These are phyloP conservation scores for Austrofundulus limnaeus DNA, from an alignment of 2,113 vertebrate genomes.

Conservation along the genomic window DNA sequence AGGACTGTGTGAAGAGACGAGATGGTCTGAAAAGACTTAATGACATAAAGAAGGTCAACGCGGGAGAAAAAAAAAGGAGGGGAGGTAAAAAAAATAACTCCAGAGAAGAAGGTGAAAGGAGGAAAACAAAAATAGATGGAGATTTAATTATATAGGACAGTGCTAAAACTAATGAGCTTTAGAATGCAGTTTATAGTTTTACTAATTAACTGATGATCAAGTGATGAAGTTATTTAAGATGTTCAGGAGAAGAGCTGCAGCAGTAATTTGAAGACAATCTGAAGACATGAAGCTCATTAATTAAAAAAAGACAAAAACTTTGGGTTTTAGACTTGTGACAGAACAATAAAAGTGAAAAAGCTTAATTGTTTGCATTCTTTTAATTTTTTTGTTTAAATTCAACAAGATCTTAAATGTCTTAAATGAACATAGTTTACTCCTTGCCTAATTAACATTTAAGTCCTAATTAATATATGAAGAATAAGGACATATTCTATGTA, in stretches of 20 bases:
- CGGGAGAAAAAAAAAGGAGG: neutral
- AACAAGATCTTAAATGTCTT: neutral
- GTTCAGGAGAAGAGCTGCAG: conserved; percentile 37
- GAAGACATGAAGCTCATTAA: conserved; percentile 54
- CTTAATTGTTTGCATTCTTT: conserved; percentile 1
- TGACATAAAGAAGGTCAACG: conserved; percentile 71
- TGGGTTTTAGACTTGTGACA: conserved; percentile 14
- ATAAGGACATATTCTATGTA: neutral
- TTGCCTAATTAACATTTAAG: too few species aligned
- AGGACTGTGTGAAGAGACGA: conserved; percentile 62
- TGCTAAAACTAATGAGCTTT: conserved; percentile 68
- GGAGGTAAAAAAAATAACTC: conserved; percentile 56
- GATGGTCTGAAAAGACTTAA: conserved; percentile 67
- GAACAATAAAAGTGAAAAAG: conserved; percentile 3
- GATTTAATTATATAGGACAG: conserved; percentile 66
- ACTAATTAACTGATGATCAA: conserved; percentile 75
- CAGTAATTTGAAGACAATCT: conserved; percentile 60
- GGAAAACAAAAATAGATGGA: conserved; percentile 50
- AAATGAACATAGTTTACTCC: neutral
- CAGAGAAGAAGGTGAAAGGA: conserved; percentile 55
- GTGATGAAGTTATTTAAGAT: conserved; percentile 69
- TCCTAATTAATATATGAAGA: too few species aligned
- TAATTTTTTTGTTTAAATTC: neutral
- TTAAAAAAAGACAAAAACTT: conserved; percentile 33
- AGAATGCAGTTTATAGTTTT: conserved; percentile 67